phyloP scores from a whole-genome alignment of 2,888 invertebrate species.

The Idaea aversata region DNA sequence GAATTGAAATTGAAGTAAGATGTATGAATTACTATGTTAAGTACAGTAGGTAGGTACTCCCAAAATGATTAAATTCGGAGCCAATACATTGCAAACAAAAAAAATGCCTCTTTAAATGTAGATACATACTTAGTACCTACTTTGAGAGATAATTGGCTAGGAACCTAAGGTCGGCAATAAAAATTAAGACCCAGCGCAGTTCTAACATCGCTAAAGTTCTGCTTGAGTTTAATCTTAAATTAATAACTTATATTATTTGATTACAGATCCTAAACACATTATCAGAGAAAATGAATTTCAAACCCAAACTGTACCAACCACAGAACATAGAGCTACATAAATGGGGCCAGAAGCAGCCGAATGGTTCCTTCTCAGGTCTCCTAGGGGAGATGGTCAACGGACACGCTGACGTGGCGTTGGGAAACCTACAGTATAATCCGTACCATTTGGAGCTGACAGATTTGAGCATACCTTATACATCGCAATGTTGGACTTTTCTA shows the following conservation, averaged over 20 bases:
- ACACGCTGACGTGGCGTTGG: constrained; percentile 86
- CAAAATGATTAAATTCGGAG: too few species aligned
- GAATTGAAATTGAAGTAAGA: constrained; percentile 86
- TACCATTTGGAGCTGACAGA: constrained; percentile 85
- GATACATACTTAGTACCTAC: too few species aligned
- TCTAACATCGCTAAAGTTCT: too few species aligned
- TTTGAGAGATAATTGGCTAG: too few species aligned
- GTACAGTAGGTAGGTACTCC: too few species aligned
- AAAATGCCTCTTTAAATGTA: too few species aligned
- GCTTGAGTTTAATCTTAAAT: too few species aligned
- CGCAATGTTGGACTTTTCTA: constrained; percentile 90
- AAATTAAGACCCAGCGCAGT: too few species aligned
- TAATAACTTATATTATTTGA: constrained; percentile 9
- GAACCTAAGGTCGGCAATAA: too few species aligned
- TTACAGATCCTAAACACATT: constrained; percentile 84
- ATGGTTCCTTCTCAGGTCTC: constrained; percentile 85
- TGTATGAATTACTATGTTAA: neutral
- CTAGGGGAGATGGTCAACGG: constrained; percentile 86
- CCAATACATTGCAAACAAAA: too few species aligned
- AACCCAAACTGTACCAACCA: constrained; percentile 84
- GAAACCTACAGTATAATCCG: constrained; percentile 88
- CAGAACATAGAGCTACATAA: constrained; percentile 79
- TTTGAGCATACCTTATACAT: constrained; percentile 88
- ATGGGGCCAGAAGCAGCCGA: constrained; percentile 84
- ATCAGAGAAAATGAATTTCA: constrained; percentile 86